phyloP scores from a whole-genome alignment of 2,888 invertebrate genomes.

The Rutpela maculata region DNA sequence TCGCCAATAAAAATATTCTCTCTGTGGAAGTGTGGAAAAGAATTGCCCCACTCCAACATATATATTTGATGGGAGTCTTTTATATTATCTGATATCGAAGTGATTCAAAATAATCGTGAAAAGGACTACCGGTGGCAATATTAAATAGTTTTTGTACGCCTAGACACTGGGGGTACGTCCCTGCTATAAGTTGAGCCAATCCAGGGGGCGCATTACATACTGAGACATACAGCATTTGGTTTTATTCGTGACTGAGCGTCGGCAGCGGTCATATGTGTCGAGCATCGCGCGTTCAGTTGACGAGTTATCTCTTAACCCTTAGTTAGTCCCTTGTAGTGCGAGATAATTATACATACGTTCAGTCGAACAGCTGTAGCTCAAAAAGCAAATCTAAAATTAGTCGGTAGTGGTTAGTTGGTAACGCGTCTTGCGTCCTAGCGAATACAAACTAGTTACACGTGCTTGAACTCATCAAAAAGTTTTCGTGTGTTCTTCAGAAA shows the following conservation, averaged over 20 bases:
- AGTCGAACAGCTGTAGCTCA: slow-evolving; percentile 63
- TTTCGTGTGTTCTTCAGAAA: slow-evolving; percentile 45
- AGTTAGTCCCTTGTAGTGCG: slow-evolving; percentile 57
- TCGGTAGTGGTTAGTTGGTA: slow-evolving; percentile 60
- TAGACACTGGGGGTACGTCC: slow-evolving; percentile 55
- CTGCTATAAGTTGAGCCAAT: slow-evolving; percentile 62
- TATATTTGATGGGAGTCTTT: neutral
- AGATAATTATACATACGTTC: slow-evolving; percentile 31
- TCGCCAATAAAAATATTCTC: no score
- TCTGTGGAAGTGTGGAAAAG: no score
- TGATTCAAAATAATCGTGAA: slow-evolving; percentile 1
- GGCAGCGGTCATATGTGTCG: slow-evolving; percentile 61
- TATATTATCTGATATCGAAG: neutral
- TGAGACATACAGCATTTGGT: slow-evolving; percentile 57
- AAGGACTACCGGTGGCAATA: slow-evolving; percentile 44
- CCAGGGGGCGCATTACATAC: slow-evolving; percentile 68
- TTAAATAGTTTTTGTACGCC: slow-evolving; percentile 6
- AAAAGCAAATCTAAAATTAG: slow-evolving; percentile 67
- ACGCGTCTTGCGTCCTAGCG: slow-evolving; percentile 45
- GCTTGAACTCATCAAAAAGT: slow-evolving; percentile 45
- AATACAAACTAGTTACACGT: slow-evolving; percentile 61
- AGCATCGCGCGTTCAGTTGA: slow-evolving; percentile 56
- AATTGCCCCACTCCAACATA: neutral
- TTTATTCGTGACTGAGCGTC: slow-evolving; percentile 62
- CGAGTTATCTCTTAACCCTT: slow-evolving; percentile 62